Conservation (phyloP, 2,797 vertebrate genomes). For the Ammospiza maritima region DNA sequence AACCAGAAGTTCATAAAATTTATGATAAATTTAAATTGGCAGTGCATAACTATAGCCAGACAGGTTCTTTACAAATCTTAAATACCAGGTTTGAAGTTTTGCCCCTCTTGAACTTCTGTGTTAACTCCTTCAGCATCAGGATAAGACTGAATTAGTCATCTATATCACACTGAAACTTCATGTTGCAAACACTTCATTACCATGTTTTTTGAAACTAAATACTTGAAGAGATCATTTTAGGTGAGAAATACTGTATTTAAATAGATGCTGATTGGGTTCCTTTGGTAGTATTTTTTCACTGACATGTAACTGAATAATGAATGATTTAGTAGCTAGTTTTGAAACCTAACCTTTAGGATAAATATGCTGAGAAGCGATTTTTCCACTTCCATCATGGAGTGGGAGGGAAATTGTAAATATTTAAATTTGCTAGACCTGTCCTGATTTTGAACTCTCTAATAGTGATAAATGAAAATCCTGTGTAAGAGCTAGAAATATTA, state of each 20-base stretch:
- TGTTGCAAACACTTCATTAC: neutral
- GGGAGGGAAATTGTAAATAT: neutral
- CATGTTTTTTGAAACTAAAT: neutral
- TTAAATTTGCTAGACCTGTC: neutral
- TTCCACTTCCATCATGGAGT: neutral
- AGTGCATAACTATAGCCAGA: neutral
- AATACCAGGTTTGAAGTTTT: neutral
- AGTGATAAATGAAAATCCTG: neutral
- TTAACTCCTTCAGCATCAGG: neutral
- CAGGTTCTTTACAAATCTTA: neutral
- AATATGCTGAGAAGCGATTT: neutral
- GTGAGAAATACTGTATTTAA: neutral
- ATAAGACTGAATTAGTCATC: neutral
- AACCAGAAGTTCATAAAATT: neutral
- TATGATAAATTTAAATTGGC: neutral
- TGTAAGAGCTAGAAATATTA: neutral
- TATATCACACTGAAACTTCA: neutral
- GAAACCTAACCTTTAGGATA: neutral
- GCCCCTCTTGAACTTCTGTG: neutral
- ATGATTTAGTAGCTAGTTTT: neutral
- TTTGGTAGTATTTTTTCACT: neutral
- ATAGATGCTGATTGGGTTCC: neutral
- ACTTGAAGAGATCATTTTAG: neutral
- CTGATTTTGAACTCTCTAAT: neutral
- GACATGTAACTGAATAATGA: neutral